Conservation (phyloP, 2,797 vertebrate genomes). For the Acanthiza pusilla region DNA sequence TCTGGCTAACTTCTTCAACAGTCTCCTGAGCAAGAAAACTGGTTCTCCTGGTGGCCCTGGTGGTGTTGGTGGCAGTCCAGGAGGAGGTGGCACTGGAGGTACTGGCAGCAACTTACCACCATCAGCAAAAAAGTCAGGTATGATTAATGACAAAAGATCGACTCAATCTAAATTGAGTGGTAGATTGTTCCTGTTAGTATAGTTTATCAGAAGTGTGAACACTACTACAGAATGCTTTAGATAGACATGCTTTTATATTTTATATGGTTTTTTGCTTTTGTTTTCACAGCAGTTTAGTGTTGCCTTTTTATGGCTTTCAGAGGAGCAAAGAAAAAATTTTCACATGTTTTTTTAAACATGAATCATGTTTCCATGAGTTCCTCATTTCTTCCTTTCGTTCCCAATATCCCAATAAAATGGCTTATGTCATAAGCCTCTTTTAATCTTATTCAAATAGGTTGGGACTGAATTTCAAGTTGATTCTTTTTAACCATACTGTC, state of each 20-base stretch:
- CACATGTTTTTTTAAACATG: not conserved
- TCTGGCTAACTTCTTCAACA: conserved; percentile 98
- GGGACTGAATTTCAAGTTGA: not conserved
- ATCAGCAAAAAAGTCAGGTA: conserved; percentile 95
- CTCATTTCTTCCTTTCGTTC: not conserved
- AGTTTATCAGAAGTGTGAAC: not conserved
- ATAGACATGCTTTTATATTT: not conserved
- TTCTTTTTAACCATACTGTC: not conserved
- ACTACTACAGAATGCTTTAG: not conserved
- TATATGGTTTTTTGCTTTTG: not conserved
- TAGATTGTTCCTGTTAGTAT: not conserved
- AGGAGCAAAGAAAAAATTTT: not conserved
- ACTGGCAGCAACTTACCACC: conserved; percentile 82
- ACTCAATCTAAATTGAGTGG: not conserved
- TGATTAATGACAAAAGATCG: not conserved
- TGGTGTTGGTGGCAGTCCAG: conserved; percentile 74
- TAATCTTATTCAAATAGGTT: not conserved
- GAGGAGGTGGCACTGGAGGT: conserved; percentile 74
- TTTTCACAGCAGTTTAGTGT: not conserved
- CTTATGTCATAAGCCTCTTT: not conserved
- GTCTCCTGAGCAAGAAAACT: conserved; percentile 96
- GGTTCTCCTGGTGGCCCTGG: conserved; percentile 86
- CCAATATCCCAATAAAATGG: not conserved
- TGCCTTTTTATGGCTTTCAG: not conserved
- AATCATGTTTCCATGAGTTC: not conserved